These are phyloP conservation scores for Cheilosia soror DNA, from an alignment of 2,888 invertebrate species.

Conservation along the genomic window DNA sequence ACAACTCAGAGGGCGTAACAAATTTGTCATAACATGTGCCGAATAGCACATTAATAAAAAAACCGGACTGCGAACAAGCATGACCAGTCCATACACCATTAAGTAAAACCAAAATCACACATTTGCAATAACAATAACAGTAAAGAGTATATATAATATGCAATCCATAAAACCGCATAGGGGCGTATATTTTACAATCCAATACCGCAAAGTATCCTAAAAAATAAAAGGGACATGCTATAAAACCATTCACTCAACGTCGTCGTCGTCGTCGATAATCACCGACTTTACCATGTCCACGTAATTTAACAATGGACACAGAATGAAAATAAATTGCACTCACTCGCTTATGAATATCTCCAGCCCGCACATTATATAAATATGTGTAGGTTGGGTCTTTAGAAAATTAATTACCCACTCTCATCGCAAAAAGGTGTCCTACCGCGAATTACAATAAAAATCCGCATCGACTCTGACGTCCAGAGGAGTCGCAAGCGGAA, in stretches of 20 bases:
- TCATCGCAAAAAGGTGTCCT: constrained; percentile 67
- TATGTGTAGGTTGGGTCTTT: constrained; percentile 11
- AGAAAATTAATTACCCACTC: constrained; percentile 71
- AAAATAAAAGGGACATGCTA: constrained; percentile 37
- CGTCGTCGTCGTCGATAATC: constrained; percentile 43
- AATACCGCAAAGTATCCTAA: constrained; percentile 56
- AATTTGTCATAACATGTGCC: constrained; percentile 30
- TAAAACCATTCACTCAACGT: constrained; percentile 30
- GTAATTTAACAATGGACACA: constrained; percentile 27
- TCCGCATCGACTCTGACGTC: constrained; percentile 27
- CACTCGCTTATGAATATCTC: constrained; percentile 29
- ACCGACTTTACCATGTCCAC: constrained; percentile 26
- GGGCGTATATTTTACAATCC: constrained; percentile 64
- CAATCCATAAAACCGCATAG: constrained; percentile 59
- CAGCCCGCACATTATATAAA: constrained; percentile 28
- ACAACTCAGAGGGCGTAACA: constrained; percentile 20
- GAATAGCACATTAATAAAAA: constrained; percentile 17
- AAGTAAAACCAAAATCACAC: constrained; percentile 62
- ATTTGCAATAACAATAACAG: constrained; percentile 68
- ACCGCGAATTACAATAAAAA: constrained; percentile 72
- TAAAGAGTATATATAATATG: constrained; percentile 30
- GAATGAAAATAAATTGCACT: constrained; percentile 62
- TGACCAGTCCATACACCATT: constrained; percentile 44
- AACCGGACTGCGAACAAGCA: constrained; percentile 34
- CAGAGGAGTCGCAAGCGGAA: constrained; percentile 21